Base-by-base conservation (phyloP, 2,888 invertebrate genomes). In the Andrena fulva region DNA sequence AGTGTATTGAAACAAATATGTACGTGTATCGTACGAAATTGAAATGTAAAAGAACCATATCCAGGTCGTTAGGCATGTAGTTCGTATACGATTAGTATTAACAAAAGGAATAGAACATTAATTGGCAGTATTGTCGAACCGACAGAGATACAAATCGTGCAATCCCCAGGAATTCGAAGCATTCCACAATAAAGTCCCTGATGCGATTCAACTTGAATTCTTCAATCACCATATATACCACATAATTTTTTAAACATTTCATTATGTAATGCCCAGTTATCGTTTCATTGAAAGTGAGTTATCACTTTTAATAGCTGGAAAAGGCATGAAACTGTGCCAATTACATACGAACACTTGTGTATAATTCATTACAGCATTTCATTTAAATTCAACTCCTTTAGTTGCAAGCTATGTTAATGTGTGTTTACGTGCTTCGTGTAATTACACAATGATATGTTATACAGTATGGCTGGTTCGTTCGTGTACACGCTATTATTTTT, bases 31-130 rank as follows among this genome's bases (percentile, higher is more conserved):
- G 33, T 48, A 60, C 7, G 33, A 74, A 74, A 74, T 59, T 74
- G 59, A 60, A 59, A 60, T 60, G 20, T 59, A 67, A 66, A 56
- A n/a, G 59, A 16, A 59, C 35, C 35, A 31, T n/a, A 68, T 74
- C 24, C 16, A 50, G 60, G 68, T 75, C 68, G 48, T 33, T 60
- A 20, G 27, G 52, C 33, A 68, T 50, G 5, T 68, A 50, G 48
- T 31, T 60, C 60, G 24, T 12, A 33, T 33, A n/a, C 59, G 60
- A 67, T 67, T 48, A 50, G 20, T 2, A 6, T 7, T 16, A 27
- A 59, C 67, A n/a, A n/a, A 31, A 48, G 16, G n/a, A 54, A 48
- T 24, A 42, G 20, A 7, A 33, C 27, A n/a, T 60, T 60, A 67
- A 60, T 59, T 74, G 12, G 56, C 12, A 20, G 2, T 20, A 42